Evolutionary conservation across 2,113 vertebrate genomes (phyloP).

Genomic region (Recurvirostra avosetta): DNA sequence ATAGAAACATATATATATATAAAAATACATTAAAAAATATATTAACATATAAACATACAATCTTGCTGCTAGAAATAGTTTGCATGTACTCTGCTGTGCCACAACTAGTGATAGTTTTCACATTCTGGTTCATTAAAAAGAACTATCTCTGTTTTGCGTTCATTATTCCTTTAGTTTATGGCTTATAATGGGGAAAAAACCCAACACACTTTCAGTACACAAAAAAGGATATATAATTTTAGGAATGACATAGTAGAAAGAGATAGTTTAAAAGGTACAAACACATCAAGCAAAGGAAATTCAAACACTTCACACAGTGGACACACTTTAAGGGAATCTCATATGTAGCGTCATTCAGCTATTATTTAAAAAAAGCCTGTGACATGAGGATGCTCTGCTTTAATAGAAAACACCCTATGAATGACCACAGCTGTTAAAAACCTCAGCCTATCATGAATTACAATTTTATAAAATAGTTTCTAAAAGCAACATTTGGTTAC

Average conservation of each 20-base stretch:
- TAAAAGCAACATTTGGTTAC: background rate
- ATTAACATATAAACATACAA: background rate
- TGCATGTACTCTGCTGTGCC: background rate
- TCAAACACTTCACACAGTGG: background rate
- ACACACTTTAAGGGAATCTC: background rate
- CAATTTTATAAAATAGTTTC: background rate
- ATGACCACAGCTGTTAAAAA: background rate
- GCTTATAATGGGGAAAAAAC: background rate
- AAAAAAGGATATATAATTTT: background rate
- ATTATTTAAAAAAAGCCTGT: background rate
- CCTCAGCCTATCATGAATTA: background rate
- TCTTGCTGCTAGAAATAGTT: background rate
- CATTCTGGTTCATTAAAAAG: background rate
- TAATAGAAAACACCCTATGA: background rate
- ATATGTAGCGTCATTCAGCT: fast-evolving
- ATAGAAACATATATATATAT: too few relatives aligned
- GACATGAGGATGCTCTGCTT: background rate
- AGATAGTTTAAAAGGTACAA: background rate
- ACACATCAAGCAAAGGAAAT: background rate
- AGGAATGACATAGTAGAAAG: fast-evolving
- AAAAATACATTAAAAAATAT: too few relatives aligned
- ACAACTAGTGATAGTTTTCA: background rate
- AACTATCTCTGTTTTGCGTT: background rate
- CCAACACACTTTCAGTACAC: background rate
- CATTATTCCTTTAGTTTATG: background rate